Base-by-base conservation (phyloP, 2,113 vertebrate species). In the Chrysochloris asiatica region DNA sequence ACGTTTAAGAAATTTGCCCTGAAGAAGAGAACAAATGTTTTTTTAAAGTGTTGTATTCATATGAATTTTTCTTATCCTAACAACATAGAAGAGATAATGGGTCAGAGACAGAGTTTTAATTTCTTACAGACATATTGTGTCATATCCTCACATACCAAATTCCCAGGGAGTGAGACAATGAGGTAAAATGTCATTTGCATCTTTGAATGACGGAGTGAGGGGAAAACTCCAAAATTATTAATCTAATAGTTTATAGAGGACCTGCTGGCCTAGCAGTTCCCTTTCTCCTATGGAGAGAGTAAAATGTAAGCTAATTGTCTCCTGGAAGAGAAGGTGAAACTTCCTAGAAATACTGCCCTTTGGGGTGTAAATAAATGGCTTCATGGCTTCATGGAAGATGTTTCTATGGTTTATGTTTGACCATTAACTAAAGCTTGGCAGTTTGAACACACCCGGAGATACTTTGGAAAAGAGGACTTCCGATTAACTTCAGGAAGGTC, bases 51-150 rank as follows among this genome's bases (percentile, higher is more conserved):
- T 86, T 75, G 38, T 67, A 54, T 33, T 45, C 50, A 8, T 9
- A 36, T 80, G 73, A 80, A 52, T 86, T 81, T 72, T 59, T 91
- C 86, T 86, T 75, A 85, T 56, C 52, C 38, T 93, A 76, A 38
- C 11, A 75, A 76, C 19, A 81, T 67, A 80, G 38, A 80, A 54
- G 26, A 48, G 56, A 48, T 90, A 90, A 85, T 54, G 85, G 82
- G 43, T 75, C 87, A 67, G 33, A 56, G 75, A 65, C 28, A 80
- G 59, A 67, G 56, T 73, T 36, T 86, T 86, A 93, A 90, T 85
- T 86, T 80, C 26, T 80, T 67, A 93, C 3, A 3, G 33, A 85
- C 33, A 75, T 73, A 65, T 86, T 67, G 72, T 41, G 80, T 75
- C 54, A 67, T 19, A 81, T 93, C 12, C 16, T 5, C 36, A 81